Percentiles rank a stretch among this genome's conserved stretches.
These are phyloP conservation scores for Garra rufa DNA, from an alignment of 2,113 vertebrate genomes.

Conservation along the genomic window DNA sequence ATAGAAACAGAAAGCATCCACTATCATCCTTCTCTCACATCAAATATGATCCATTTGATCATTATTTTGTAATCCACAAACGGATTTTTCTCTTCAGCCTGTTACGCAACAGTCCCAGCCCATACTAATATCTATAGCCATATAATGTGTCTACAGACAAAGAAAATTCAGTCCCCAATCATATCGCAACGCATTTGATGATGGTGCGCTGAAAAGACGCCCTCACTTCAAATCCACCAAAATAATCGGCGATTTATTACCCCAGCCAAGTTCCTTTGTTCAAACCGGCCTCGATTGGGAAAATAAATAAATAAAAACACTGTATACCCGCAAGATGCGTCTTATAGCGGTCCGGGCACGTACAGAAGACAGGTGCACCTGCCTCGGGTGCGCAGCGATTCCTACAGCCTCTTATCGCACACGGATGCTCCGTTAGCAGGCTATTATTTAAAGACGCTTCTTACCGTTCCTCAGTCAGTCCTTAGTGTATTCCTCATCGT, in stretches of 20 bases:
- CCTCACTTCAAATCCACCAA: slow-evolving; percentile 28
- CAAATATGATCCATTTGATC: background rate
- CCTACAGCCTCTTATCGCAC: slow-evolving; percentile 48
- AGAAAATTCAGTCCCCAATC: slow-evolving; percentile 40
- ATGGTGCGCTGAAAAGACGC: slow-evolving; percentile 20
- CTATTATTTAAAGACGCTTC: slow-evolving; percentile 47
- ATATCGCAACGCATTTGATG: slow-evolving; percentile 33
- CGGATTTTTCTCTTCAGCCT: background rate
- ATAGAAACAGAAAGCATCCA: background rate
- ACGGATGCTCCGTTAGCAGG: slow-evolving; percentile 55
- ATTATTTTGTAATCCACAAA: background rate
- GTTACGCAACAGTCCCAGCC: slow-evolving; percentile 42
- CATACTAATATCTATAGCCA: slow-evolving; percentile 39
- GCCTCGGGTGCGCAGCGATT: slow-evolving; percentile 53
- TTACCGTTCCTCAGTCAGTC: slow-evolving; percentile 73
- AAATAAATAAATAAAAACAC: slow-evolving; percentile 37
- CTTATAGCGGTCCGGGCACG: slow-evolving; percentile 40
- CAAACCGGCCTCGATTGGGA: background rate
- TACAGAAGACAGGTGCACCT: slow-evolving; percentile 58
- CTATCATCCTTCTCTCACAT: background rate
- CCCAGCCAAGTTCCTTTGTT: background rate
- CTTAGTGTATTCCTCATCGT: slow-evolving; percentile 66
- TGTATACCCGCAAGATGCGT: slow-evolving; percentile 44
- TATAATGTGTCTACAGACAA: slow-evolving; percentile 53
- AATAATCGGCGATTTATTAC: background rate